Base-by-base conservation (phyloP, 2,113 vertebrate genomes). In the Dinomys branickii region DNA sequence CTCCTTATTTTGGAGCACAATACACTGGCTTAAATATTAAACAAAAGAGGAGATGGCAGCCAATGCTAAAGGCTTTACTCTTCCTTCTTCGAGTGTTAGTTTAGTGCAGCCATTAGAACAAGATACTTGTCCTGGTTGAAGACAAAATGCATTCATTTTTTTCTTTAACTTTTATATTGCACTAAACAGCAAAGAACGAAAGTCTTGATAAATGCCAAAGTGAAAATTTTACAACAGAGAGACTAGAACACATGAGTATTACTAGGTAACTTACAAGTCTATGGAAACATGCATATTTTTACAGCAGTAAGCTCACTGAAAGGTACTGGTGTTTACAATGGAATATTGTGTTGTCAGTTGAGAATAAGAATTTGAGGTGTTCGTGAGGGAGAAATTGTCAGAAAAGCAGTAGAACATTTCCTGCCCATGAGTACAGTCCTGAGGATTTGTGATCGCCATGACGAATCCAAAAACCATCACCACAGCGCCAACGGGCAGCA, bases 371-470 rank as follows among this genome's bases (percentile, higher is more conserved):
- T 95, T 88, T 1, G 99, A 99, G 78, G 50, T 96, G 56, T 98
- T 99, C 24, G 91, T 91, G 47, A 96, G 73, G 80, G 99, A 99
- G 71, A 71, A n/a, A 81, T 99, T 99, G 89, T 98, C 95, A 38
- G 98, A 54, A 38, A 98, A 95, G 93, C 99, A 99, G 97, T 99
- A 99, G 97, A 99, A 99, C 99, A 99, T 99, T 98, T 99, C 99
- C 77, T 98, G 98, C 47, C 99, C 99, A 0, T 99, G 99, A 75
- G 99, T 99, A 91, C 99, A 99, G 90, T 99, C 99, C 94, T 99
- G 99, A 91, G 99, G 99, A 98, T 97, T 98, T 58, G 99, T 97
- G 89, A 98, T 19, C 3, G 98, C 99, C 99, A 99, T 98, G 97
- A 98, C 85, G 92, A 99, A 98, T 28, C 99, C 99, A 16, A 97